Evolutionary conservation across 2,113 vertebrate genomes (phyloP), one percentile per base, ranked within the genome.

Genomic region (Osmerus eperlanus): DNA sequence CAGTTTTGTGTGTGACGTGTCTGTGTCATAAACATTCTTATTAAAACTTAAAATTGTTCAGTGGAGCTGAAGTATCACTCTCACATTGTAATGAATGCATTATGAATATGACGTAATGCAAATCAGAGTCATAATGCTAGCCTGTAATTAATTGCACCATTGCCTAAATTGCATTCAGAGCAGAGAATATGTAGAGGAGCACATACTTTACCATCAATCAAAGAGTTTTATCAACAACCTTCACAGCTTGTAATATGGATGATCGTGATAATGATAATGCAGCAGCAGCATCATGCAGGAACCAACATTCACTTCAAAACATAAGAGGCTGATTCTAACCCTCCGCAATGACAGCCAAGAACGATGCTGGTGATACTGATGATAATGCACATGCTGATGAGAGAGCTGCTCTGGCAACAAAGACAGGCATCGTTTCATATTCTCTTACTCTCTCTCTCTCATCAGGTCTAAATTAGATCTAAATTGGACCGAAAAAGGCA

Each of bases 71-170:
- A 36, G 32, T 36, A 36, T 36, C 77, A 84, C 67, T 66, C 84
- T 89, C 81, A 83, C 83, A 67, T 81, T 81, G 79, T 85, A 85
- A 86, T 86, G 78, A 82, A 83, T 86, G 85, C 86, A 41, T 83
- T 82, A 85, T 88, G 88, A 89, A 90, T 84, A 84, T 80, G 80
- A 80, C 78, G 54, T n/a, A 67, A 85, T 88, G 88, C 88, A 88
- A 89, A 89, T 89, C 73, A 83, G 79, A 83, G 56, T 79, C 84
- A 76, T 81, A 82, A 85, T 79, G 81, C 74, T 54, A 70, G 75
- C 64, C 75, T 82, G 83, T 86, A 85, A 90, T 88, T 87, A 88
- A 82, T 81, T 83, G 79, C 83, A 86, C 7, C 32, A 36, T 36
- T 36, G 32, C 32, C 4, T 36, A 3, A 36, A 86, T 88, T 87